These are phyloP conservation scores for Pecten maximus DNA, from an alignment of 2,888 invertebrate genomes.

Conservation along the genomic window DNA sequence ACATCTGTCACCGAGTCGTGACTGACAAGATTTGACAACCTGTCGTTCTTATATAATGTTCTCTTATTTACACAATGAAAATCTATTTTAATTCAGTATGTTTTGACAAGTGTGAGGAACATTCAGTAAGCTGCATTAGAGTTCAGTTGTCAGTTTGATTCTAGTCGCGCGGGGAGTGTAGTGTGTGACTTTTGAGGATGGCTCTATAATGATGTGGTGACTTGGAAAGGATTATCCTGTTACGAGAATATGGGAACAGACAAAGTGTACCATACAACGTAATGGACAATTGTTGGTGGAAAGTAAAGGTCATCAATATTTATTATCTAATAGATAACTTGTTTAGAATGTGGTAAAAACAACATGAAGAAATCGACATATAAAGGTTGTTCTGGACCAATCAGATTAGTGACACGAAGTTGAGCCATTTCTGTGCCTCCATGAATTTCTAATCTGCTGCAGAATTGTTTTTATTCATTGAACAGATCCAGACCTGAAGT, in stretches of 20 bases:
- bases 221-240: too few relatives aligned
- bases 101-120: not conserved
- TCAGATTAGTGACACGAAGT: not conserved
- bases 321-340: too few relatives aligned
- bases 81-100: not conserved
- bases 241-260: too few relatives aligned
- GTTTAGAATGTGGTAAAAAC: too few relatives aligned
- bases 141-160: too few relatives aligned
- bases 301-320: too few relatives aligned
- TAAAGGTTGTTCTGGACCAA: not conserved
- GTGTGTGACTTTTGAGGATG: too few relatives aligned
- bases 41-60: not conserved
- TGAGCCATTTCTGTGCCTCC: not conserved
- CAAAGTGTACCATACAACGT: too few relatives aligned
- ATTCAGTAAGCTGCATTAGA: too few relatives aligned
- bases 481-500: not conserved
- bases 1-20: constrained; percentile 7
- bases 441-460: not conserved
- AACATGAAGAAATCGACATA: not conserved
- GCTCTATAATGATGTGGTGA: too few relatives aligned
- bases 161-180: too few relatives aligned
- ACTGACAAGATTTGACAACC: not conserved
- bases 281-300: too few relatives aligned
- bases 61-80: not conserved
- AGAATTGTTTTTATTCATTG: not conserved